Percentiles rank a stretch among this genome's conserved stretches.
Conservation (phyloP, 2,113 vertebrate genomes). For the Oryzias curvinotus region DNA sequence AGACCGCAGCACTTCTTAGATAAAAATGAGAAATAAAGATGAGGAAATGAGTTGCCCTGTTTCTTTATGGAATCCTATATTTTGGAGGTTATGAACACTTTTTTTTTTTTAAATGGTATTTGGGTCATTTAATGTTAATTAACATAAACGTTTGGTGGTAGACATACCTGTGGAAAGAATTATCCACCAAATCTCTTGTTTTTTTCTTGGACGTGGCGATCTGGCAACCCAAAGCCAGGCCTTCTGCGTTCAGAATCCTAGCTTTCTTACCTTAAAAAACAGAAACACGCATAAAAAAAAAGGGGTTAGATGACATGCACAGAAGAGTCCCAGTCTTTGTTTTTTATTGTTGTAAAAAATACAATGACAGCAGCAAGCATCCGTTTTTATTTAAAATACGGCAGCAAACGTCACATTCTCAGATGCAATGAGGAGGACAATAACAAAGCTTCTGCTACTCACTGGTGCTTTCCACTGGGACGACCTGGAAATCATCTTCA, state of each 20-base stretch:
- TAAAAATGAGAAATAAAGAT: no score
- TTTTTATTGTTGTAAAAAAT: no score
- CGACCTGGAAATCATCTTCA: conserved; percentile 82
- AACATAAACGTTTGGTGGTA: not conserved
- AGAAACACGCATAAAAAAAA: not conserved
- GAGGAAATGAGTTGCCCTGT: no score
- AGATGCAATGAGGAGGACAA: not conserved
- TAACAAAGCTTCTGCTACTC: conserved; percentile 53
- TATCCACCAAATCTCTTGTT: conserved; percentile 84
- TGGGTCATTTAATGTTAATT: not conserved
- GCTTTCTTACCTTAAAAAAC: conserved; percentile 80
- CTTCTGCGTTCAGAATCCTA: conserved; percentile 86
- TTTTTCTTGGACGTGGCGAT: conserved; percentile 89
- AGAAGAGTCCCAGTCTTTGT: no score
- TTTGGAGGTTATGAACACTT: not conserved
- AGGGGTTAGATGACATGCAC: no score
- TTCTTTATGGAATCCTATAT: no score
- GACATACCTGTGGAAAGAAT: conserved; percentile 88
- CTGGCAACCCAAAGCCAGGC: conserved; percentile 86
- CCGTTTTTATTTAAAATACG: no score
- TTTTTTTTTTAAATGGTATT: not conserved
- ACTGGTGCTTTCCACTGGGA: conserved; percentile 91
- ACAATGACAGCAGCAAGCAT: no score
- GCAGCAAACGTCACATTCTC: not conserved
- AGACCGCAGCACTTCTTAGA: not conserved